Percentiles rank a stretch among this genome's conserved stretches.
phyloP scores from a whole-genome alignment of 2,888 invertebrate species.

The Punctoribates punctum region DNA sequence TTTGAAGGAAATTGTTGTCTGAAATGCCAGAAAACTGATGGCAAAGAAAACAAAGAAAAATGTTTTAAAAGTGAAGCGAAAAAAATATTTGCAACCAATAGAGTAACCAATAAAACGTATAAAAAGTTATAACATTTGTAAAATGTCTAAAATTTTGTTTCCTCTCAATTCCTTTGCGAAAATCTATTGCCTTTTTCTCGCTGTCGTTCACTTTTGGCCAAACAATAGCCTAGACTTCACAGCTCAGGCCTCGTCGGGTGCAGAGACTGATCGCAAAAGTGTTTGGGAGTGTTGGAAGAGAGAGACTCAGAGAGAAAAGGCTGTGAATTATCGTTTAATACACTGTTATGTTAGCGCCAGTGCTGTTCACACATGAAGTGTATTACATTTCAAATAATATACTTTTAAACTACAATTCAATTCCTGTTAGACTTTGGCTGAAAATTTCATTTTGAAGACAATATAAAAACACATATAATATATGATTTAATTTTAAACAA shows the following conservation, averaged over 20 bases:
- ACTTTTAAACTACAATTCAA: too few species aligned
- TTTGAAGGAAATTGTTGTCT: too few species aligned
- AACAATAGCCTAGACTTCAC: neutral
- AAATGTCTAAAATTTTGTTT: conserved; percentile 20
- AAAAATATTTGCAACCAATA: neutral
- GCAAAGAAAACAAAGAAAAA: neutral
- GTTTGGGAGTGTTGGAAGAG: neutral
- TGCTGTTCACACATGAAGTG: neutral
- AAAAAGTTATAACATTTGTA: conserved; percentile 23
- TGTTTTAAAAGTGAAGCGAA: neutral
- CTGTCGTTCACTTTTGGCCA: neutral
- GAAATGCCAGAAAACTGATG: too few species aligned
- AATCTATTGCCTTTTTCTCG: neutral
- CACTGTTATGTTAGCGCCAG: neutral
- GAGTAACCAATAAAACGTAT: conserved; percentile 6
- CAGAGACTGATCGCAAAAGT: neutral
- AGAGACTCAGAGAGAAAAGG: too few species aligned
- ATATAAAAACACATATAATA: neutral
- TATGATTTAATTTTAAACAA: too few species aligned
- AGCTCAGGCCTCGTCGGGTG: neutral
- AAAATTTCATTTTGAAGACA: conserved; percentile 5
- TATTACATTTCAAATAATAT: neutral
- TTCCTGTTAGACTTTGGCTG: neutral
- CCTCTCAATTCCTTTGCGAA: neutral
- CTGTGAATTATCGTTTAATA: conserved; percentile 30